Evolutionary conservation across 2,888 invertebrate species (phyloP).

Genomic region (Pammene aurita): DNA sequence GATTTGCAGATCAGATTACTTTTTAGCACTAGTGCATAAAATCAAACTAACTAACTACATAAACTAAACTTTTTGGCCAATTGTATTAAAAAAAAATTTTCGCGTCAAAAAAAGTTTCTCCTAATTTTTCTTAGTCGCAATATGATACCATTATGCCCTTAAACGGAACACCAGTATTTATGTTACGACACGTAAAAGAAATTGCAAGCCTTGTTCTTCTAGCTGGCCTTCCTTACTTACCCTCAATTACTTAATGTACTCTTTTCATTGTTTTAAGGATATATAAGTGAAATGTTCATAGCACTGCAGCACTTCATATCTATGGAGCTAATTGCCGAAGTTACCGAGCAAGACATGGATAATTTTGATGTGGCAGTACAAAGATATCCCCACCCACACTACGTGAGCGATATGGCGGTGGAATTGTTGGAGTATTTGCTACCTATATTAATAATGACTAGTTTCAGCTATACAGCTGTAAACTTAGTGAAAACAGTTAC

Average conservation of each 20-base stretch:
- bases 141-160: no score
- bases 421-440: slow-evolving; percentile 86
- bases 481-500: slow-evolving; percentile 89
- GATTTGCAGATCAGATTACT: no score
- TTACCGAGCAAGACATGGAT: slow-evolving; percentile 58
- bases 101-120: no score
- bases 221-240: no score
- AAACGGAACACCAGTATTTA: no score
- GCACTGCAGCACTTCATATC: slow-evolving; percentile 71
- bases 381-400: slow-evolving; percentile 90
- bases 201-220: neutral
- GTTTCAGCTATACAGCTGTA: slow-evolving; percentile 92
- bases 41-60: no score
- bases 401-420: slow-evolving; percentile 86
- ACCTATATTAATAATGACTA: slow-evolving; percentile 89
- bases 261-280: slow-evolving; percentile 57
- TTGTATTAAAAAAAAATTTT: no score
- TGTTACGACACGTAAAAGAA: no score
- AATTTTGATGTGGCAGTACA: slow-evolving; percentile 75
- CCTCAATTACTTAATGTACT: no score
- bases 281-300: slow-evolving; percentile 73
- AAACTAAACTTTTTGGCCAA: no score
- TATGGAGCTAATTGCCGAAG: slow-evolving; percentile 62
- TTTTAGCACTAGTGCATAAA: no score
- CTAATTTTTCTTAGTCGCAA: no score